Conservation (phyloP, 2,888 invertebrate genomes). For the Nephrocerus scutellatus region DNA sequence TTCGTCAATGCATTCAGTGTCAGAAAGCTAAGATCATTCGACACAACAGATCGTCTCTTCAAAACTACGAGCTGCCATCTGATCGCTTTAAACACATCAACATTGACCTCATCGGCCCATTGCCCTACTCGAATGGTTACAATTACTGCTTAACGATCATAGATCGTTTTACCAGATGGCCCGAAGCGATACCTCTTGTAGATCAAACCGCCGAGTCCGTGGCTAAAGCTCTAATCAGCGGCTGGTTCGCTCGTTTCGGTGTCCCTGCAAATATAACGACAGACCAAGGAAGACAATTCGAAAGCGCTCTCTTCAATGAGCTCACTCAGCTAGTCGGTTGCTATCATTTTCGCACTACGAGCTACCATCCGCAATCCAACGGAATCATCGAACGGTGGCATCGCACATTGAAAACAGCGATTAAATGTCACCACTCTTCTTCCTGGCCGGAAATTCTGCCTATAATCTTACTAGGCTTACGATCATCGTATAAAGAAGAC, state of each 20-base stretch:
- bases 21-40: too few species aligned
- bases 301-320: constrained; percentile 6
- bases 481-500: constrained; percentile 3
- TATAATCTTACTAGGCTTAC: not conserved
- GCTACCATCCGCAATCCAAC: constrained; percentile 8
- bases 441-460: constrained; percentile 6
- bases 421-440: constrained; percentile 4
- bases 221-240: not conserved
- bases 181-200: constrained; percentile 7
- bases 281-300: constrained; percentile 11
- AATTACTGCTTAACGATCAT: constrained; percentile 5
- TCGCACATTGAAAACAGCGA: constrained; percentile 4
- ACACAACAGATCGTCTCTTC: not conserved
- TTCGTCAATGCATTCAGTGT: not conserved
- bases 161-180: constrained; percentile 12
- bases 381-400: constrained; percentile 9
- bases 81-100: constrained; percentile 8
- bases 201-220: constrained; percentile 6
- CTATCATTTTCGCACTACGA: constrained; percentile 3
- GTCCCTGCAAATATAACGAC: constrained; percentile 7
- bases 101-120: constrained; percentile 9
- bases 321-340: constrained; percentile 3
- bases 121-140: constrained; percentile 4
- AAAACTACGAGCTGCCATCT: not conserved
- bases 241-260: constrained; percentile 8